phyloP scores from a whole-genome alignment of 2,113 vertebrate species.

The Gymnobelideus leadbeateri region DNA sequence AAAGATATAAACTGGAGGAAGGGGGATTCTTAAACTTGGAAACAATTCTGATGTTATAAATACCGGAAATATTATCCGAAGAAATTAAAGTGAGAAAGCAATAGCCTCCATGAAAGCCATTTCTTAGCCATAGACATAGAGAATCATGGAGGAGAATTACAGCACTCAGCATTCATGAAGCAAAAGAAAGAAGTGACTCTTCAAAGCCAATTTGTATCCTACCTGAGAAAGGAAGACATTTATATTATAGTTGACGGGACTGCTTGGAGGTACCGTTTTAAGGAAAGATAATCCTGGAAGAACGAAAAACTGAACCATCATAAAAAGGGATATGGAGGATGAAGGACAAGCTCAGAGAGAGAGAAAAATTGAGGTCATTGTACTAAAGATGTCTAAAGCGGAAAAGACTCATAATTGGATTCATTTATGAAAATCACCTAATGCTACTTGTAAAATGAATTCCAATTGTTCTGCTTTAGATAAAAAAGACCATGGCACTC shows the following conservation, averaged over 20 bases:
- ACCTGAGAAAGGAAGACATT: background rate
- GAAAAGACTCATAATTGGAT: background rate
- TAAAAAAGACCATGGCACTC: conserved; percentile 30
- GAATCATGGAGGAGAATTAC: background rate
- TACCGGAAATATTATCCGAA: background rate
- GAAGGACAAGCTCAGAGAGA: background rate
- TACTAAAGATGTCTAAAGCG: background rate
- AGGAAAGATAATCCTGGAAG: background rate
- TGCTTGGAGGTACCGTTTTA: background rate
- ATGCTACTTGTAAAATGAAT: background rate
- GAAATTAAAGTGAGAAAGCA: background rate
- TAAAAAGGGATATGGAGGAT: background rate
- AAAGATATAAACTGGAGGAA: conserved; percentile 24
- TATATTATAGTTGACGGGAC: background rate
- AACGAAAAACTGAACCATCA: background rate
- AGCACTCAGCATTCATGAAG: background rate
- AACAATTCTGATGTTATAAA: background rate
- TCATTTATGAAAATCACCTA: background rate
- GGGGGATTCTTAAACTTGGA: background rate
- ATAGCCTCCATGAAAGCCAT: background rate
- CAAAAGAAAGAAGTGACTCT: background rate
- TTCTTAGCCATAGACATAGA: background rate
- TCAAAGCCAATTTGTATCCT: background rate
- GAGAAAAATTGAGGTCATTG: background rate
- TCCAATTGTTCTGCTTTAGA: background rate